Evolutionary conservation across 2,888 invertebrate species (phyloP).

Genomic region (Monochamus alternatus): DNA sequence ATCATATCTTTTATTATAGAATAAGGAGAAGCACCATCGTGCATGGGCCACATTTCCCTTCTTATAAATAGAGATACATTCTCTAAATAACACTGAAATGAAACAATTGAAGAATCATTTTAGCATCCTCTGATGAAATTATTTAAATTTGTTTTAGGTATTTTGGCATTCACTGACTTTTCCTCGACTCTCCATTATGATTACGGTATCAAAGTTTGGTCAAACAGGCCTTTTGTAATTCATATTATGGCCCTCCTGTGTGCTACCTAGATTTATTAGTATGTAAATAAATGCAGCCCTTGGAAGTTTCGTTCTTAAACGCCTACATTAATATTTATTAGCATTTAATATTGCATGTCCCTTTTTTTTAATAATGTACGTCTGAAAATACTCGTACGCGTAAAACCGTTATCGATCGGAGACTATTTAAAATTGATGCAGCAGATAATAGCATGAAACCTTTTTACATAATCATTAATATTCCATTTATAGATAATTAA

Average conservation of each 20-base stretch:
- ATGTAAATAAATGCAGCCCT: slow-evolving; percentile 4
- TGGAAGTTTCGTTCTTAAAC: not conserved
- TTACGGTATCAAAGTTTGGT: too few relatives aligned
- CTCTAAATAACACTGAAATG: too few relatives aligned
- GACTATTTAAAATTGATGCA: not conserved
- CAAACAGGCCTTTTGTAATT: not conserved
- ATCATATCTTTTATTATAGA: too few relatives aligned
- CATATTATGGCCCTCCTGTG: not conserved
- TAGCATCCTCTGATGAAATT: too few relatives aligned
- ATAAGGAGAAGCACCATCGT: too few relatives aligned
- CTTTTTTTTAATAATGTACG: not conserved
- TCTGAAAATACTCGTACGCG: not conserved
- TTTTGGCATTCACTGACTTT: too few relatives aligned
- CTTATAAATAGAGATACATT: too few relatives aligned
- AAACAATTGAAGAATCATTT: too few relatives aligned
- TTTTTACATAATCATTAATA: not conserved
- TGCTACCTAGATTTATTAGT: slow-evolving; percentile 9
- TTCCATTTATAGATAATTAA: too few relatives aligned
- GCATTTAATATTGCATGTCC: not conserved
- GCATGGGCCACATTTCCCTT: too few relatives aligned
- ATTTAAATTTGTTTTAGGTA: too few relatives aligned
- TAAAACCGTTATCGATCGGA: not conserved
- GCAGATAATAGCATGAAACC: not conserved
- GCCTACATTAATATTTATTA: not conserved
- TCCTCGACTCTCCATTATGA: too few relatives aligned